Percentiles rank a stretch among this genome's conserved stretches.
Evolutionary conservation across 2,113 vertebrate species (phyloP).

Genomic region (Limanda limanda): DNA sequence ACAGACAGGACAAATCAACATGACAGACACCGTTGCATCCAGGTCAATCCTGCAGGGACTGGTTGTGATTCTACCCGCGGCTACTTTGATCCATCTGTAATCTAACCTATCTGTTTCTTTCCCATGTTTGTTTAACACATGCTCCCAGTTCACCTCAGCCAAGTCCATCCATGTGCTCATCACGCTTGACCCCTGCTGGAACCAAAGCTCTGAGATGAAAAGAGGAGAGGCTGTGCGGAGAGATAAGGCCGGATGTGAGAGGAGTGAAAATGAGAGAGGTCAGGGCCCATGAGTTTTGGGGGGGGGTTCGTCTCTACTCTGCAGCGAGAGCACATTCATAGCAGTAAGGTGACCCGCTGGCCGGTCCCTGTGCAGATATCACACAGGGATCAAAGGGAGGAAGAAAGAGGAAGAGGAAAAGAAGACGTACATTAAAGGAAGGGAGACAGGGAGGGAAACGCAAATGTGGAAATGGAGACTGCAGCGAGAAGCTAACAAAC

Average conservation of each 20-base stretch:
- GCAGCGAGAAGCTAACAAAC: no score
- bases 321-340: no score
- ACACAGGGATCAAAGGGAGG: no score
- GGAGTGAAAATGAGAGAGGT: constrained; percentile 34
- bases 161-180: neutral
- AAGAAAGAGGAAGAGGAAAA: no score
- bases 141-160: constrained; percentile 14
- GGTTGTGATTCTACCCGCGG: neutral
- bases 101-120: neutral
- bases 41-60: neutral
- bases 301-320: no score
- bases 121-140: neutral
- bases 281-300: neutral
- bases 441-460: no score
- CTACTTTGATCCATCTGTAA: neutral
- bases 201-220: constrained; percentile 55
- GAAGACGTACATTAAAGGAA: no score
- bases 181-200: constrained; percentile 31
- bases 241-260: constrained; percentile 53
- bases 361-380: no score
- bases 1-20: neutral
- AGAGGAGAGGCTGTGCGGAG: constrained; percentile 40
- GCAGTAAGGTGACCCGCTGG: no score
- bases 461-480: no score
- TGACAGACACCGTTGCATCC: neutral